Base-by-base conservation (phyloP, 2,888 invertebrate genomes). In the Fabriciana adippe region DNA sequence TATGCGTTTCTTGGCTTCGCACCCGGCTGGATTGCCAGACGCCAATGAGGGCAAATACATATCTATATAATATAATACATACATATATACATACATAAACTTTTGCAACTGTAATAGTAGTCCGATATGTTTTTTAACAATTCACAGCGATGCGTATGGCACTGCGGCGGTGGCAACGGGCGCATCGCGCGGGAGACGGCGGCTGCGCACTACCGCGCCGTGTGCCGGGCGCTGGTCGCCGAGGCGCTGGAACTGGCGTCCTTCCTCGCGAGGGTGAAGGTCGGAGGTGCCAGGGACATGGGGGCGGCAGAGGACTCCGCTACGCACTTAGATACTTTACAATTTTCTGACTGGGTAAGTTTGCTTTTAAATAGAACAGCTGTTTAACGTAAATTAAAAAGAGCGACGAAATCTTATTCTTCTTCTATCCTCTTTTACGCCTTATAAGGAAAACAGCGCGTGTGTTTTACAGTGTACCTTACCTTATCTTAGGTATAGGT, bases 331-430 rank as follows among this genome's bases (percentile, higher is more conserved):
- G 96, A 97, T 79, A 96, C 96, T 79, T 93, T 98, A 79, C 95
- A 97, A 85, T 96, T 97, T 85, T 95, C 95, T 74, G 98, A 98
- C 90, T 98, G 98, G 98, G 97, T 97, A 92, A 90, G 95, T 90
- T 64, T 41, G 35, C 35, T 41, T 41, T 41, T 8, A 41, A 41
- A 11, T 8, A 41, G 35, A 41, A 41, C 35, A 11, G 11, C 1
- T 41, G 8, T 41, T 41, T 8, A 35, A 35, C 35, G 35, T 35
- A 6, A 31, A 31, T 31, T 31, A 31, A 31, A 6, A 6, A 31
- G 31, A 6, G 6, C 31, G 31, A 31, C 6, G 3, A 35, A 6
- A 35, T 35, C 8, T 8, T 35, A 41, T 41, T 41, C 11, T 8
- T 41, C 35, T 41, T 2, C 35, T 41, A 41, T 41, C 35, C 6